phyloP scores from a whole-genome alignment of 2,888 invertebrate genomes.

The Eupithecia exiguata region DNA sequence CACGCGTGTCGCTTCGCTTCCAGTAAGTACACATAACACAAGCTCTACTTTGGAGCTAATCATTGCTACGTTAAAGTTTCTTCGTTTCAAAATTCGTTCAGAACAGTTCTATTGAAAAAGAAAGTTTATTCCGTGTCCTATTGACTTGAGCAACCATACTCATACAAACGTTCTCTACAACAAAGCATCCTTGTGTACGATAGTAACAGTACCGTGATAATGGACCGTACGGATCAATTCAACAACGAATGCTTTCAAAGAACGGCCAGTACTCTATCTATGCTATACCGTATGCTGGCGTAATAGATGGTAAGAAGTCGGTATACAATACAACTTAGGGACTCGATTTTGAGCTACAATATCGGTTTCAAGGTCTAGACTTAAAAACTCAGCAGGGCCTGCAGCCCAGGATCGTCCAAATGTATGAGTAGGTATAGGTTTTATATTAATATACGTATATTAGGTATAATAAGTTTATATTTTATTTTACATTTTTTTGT shows the following conservation, averaged over 20 bases:
- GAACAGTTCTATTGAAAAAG: not conserved
- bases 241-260: not conserved
- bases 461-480: too few relatives aligned
- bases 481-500: too few relatives aligned
- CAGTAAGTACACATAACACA: too few relatives aligned
- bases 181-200: conserved; percentile 3
- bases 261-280: not conserved
- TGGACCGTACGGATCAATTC: not conserved
- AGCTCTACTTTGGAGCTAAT: not conserved
- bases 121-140: not conserved
- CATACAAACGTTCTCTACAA: conserved; percentile 3
- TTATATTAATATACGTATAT: too few relatives aligned
- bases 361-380: not conserved
- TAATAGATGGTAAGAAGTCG: not conserved
- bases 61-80: not conserved
- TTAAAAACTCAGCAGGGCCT: too few relatives aligned
- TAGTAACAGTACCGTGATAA: conserved; percentile 6
- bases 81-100: not conserved
- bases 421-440: too few relatives aligned
- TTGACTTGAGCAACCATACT: not conserved
- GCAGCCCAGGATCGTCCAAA: too few relatives aligned
- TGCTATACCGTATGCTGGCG: not conserved
- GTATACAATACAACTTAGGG: not conserved
- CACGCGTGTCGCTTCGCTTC: too few relatives aligned
- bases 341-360: not conserved